Evolutionary conservation across 2,113 vertebrate species (phyloP).

Genomic region (Centrocercus urophasianus): DNA sequence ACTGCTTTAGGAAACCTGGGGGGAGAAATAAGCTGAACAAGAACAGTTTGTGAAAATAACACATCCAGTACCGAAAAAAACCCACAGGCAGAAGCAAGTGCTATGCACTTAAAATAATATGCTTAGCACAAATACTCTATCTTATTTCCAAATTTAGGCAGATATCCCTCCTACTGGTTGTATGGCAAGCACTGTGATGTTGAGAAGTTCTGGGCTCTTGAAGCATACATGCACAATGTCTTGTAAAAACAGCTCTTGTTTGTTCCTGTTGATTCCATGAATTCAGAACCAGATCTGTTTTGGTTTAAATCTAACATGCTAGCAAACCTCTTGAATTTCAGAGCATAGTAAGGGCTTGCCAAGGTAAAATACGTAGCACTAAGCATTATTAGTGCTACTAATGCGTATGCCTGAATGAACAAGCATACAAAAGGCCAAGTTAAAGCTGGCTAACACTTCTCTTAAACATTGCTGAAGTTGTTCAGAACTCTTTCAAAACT

Average conservation of each 20-base stretch:
- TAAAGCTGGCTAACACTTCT: background rate
- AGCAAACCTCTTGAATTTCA: background rate
- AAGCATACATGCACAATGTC: background rate
- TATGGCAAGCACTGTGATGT: background rate
- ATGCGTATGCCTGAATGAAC: background rate
- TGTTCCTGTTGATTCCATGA: background rate
- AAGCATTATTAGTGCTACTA: background rate
- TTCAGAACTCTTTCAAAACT: background rate
- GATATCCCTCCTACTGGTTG: background rate
- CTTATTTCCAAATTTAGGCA: conserved; percentile 22
- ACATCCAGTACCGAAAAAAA: conserved; percentile 8
- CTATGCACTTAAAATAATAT: background rate
- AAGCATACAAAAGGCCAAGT: background rate
- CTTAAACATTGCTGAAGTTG: background rate
- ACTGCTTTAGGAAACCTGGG: background rate
- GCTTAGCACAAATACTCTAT: background rate
- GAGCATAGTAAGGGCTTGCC: background rate
- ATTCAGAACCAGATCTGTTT: background rate
- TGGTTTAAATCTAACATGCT: background rate
- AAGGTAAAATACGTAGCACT: background rate
- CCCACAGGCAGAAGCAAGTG: background rate
- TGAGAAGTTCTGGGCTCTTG: background rate
- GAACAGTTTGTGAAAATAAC: conserved; percentile 22
- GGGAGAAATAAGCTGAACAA: background rate
- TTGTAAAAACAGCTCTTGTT: background rate